Percentiles rank a stretch among this genome's conserved stretches.
Evolutionary conservation across 2,113 vertebrate species (phyloP).

Genomic region (Psophia crepitans): DNA sequence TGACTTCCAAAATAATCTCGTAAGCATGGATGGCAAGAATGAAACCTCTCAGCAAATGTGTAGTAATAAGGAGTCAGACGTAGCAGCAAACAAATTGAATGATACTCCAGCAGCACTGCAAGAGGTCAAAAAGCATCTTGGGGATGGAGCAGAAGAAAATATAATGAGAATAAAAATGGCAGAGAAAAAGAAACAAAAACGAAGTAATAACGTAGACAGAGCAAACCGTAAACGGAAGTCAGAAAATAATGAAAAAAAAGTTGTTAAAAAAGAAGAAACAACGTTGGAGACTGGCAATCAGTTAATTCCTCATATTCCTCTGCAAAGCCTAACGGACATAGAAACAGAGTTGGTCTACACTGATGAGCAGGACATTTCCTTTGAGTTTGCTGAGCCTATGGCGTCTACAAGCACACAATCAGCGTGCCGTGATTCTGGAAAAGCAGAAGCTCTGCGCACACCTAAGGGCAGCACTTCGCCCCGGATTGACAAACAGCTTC

Average conservation of each 20-base stretch:
- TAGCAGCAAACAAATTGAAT: neutral
- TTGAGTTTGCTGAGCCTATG: slow-evolving; percentile 43
- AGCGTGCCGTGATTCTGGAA: slow-evolving; percentile 4
- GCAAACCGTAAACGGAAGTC: slow-evolving; percentile 28
- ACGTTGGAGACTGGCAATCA: neutral
- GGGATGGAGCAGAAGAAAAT: neutral
- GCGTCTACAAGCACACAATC: neutral
- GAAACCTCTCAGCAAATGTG: neutral
- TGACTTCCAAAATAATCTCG: neutral
- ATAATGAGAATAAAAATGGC: neutral
- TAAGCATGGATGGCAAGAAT: neutral
- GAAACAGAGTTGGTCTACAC: slow-evolving; percentile 71
- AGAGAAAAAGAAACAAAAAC: slow-evolving; percentile 35
- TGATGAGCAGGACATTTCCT: slow-evolving; percentile 69
- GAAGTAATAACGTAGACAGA: slow-evolving; percentile 24
- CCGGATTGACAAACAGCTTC: slow-evolving; percentile 68
- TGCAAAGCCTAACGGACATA: slow-evolving; percentile 62
- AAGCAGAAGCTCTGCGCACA: neutral
- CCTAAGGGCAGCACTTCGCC: slow-evolving; percentile 48
- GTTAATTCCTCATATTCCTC: slow-evolving; percentile 28
- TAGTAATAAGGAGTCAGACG: neutral
- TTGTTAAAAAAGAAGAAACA: slow-evolving; percentile 11
- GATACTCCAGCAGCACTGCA: neutral
- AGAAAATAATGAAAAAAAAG: slow-evolving; percentile 17
- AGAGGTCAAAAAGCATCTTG: slow-evolving; percentile 9